These are phyloP conservation scores for Galleria mellonella DNA, from an alignment of 1,140 invertebrate genomes.

Conservation along the genomic window DNA sequence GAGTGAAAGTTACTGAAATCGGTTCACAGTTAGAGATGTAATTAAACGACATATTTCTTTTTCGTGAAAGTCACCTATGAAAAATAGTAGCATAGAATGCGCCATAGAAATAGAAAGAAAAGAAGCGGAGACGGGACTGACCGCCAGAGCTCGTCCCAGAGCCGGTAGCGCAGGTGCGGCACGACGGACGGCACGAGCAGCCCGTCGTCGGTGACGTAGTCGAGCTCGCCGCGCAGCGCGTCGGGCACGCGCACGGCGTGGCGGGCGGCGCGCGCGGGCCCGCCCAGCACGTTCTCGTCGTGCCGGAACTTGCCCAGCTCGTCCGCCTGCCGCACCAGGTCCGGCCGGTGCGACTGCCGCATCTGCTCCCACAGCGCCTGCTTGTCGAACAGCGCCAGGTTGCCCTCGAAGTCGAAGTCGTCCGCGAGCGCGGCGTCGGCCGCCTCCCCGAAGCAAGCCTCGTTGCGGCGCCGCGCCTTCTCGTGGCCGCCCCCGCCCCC, in stretches of 20 bases:
- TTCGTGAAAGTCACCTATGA: too few species aligned
- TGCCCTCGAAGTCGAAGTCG: slow-evolving; percentile 96
- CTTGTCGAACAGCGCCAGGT: slow-evolving; percentile 93
- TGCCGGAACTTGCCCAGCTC: slow-evolving; percentile 76
- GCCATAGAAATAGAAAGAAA: too few species aligned
- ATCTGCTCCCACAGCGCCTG: slow-evolving; percentile 81
- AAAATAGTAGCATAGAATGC: too few species aligned
- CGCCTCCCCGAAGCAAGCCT: slow-evolving; percentile 74
- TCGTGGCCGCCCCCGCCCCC: slow-evolving; percentile 18
- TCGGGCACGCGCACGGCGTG: slow-evolving; percentile 84
- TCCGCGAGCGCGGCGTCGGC: slow-evolving; percentile 75
- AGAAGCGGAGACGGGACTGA: too few species aligned
- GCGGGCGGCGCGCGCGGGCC: slow-evolving; percentile 63
- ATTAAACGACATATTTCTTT: too few species aligned
- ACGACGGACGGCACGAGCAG: slow-evolving; percentile 81
- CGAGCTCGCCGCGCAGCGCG: slow-evolving; percentile 71
- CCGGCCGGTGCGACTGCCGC: slow-evolving; percentile 78
- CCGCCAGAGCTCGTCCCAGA: too few species aligned
- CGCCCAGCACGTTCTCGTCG: slow-evolving; percentile 89
- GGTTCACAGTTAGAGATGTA: too few species aligned
- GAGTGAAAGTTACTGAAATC: too few species aligned
- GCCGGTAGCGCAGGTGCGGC: not conserved
- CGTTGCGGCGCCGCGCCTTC: slow-evolving; percentile 62
- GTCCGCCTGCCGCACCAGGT: slow-evolving; percentile 70
- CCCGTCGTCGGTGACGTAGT: slow-evolving; percentile 88